A percentile compares a stretch with the other conserved stretches of the same genome.
phyloP scores from a whole-genome alignment of 2,113 vertebrate species.

The Machaerirhynchus nigripectus region DNA sequence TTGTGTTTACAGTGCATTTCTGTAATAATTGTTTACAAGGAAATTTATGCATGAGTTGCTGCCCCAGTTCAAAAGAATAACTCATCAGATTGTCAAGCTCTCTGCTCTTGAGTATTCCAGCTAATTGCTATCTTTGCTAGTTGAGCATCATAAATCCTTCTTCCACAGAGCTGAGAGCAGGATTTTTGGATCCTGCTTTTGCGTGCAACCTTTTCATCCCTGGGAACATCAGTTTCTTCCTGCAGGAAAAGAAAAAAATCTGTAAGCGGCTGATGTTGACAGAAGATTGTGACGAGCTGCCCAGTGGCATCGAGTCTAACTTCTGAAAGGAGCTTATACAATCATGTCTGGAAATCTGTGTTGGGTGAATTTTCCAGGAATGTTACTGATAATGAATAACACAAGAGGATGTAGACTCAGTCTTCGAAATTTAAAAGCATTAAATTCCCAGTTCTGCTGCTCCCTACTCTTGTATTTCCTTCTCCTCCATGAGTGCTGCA shows the following conservation, averaged over 20 bases:
- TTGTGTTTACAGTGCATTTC: slow-evolving; percentile 66
- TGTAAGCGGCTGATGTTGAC: background rate
- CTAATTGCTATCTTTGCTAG: slow-evolving; percentile 64
- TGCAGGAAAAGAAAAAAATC: background rate
- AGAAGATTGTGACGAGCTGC: background rate
- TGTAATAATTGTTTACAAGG: slow-evolving; percentile 72
- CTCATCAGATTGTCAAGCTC: slow-evolving; percentile 65
- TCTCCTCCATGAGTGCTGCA: background rate
- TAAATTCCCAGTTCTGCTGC: background rate
- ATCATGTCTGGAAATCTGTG: background rate
- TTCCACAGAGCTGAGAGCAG: slow-evolving; percentile 29
- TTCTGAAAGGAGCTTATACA: background rate
- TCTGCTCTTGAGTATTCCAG: slow-evolving; percentile 58
- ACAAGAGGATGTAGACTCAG: background rate
- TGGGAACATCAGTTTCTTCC: background rate
- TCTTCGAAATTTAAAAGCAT: background rate
- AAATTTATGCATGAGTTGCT: slow-evolving; percentile 68
- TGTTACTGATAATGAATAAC: background rate
- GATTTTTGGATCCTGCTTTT: slow-evolving; percentile 35
- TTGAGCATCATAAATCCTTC: slow-evolving; percentile 46
- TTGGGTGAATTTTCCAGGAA: background rate
- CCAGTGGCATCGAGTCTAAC: background rate
- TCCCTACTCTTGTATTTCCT: background rate
- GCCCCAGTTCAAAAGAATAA: slow-evolving; percentile 68
- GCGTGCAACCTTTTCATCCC: slow-evolving; percentile 14